phyloP scores from a whole-genome alignment of 2,113 vertebrate species.

The Oncorhynchus gorbuscha region DNA sequence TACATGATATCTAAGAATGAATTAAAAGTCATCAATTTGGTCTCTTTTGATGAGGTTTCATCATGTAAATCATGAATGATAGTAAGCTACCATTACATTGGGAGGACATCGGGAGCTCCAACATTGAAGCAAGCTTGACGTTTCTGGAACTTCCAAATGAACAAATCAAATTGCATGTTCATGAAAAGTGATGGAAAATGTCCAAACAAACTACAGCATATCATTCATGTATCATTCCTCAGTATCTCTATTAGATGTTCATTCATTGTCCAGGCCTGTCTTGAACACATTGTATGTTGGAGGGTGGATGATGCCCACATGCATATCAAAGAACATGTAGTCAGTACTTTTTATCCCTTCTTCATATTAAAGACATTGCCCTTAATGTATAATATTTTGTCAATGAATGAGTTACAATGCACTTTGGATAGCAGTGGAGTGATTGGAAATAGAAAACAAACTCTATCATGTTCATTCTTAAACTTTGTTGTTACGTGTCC shows the following conservation, averaged over 20 bases:
- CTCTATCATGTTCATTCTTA: too few relatives aligned
- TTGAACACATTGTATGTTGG: background rate
- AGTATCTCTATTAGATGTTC: background rate
- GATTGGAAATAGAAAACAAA: background rate
- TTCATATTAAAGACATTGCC: too few relatives aligned
- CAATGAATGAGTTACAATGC: background rate
- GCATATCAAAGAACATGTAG: too few relatives aligned
- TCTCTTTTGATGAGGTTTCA: background rate
- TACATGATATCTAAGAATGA: too few relatives aligned
- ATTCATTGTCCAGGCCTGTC: background rate
- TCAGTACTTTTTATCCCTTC: too few relatives aligned
- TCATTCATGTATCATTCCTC: background rate
- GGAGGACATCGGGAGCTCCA: background rate
- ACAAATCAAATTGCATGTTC: too few relatives aligned
- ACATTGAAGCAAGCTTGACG: background rate
- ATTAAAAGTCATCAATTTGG: too few relatives aligned
- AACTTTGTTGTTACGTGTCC: too few relatives aligned
- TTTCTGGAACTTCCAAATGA: too few relatives aligned
- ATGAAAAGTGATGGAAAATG: background rate
- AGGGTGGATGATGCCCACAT: background rate
- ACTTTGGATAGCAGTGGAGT: background rate
- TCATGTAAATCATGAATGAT: background rate
- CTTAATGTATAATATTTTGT: too few relatives aligned
- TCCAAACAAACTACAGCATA: too few relatives aligned
- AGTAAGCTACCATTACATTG: background rate